These are phyloP conservation scores for Chamaetylas fuelleborni DNA, from an alignment of 2,113 vertebrate species.

Conservation along the genomic window DNA sequence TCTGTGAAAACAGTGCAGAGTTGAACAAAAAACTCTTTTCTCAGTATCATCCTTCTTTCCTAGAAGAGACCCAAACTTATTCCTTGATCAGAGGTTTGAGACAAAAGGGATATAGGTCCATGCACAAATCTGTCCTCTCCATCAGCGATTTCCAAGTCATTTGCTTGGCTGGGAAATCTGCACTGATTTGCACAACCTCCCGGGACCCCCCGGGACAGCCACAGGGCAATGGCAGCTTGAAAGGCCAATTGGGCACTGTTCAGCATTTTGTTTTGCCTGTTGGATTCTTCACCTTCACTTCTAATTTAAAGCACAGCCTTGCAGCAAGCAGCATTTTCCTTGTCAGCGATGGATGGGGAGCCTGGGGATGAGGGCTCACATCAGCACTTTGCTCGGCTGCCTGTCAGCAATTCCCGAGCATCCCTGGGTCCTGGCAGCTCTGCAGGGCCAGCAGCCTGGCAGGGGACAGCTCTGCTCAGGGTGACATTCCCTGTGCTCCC, in stretches of 20 bases:
- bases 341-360: background rate
- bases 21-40: background rate
- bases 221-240: accelerated
- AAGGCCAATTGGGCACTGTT: background rate
- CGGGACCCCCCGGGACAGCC: accelerated
- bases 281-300: background rate
- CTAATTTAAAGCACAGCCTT: background rate
- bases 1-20: accelerated
- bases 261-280: background rate
- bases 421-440: background rate
- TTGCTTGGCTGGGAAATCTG: background rate
- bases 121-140: background rate
- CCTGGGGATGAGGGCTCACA: background rate
- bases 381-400: background rate
- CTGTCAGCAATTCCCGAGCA: background rate
- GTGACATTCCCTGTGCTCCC: background rate
- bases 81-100: background rate
- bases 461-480: background rate
- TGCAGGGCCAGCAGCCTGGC: background rate
- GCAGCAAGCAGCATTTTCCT: background rate
- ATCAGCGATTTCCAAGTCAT: background rate
- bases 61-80: background rate
- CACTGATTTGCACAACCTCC: background rate
- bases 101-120: accelerated
- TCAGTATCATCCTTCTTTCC: background rate